A percentile compares a stretch with the other conserved stretches of the same genome.
Evolutionary conservation across 35 echinoderm and acorn worm genomes (phyloP).

Genomic region (Lytechinus pictus): DNA sequence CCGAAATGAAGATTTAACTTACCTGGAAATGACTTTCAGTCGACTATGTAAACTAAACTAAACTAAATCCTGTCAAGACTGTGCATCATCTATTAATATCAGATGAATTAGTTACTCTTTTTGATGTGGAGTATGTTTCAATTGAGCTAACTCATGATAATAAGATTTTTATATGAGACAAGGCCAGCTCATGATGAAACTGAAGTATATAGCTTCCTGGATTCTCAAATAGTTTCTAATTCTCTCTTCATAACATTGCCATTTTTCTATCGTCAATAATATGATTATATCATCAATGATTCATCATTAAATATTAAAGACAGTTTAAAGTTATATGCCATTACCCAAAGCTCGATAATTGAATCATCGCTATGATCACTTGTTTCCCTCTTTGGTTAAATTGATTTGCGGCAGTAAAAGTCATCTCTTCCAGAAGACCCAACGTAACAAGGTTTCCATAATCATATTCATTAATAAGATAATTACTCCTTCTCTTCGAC

Average conservation of each 20-base stretch:
- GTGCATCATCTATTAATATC: background rate
- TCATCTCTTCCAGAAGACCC: background rate
- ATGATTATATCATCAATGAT: slow-evolving; percentile 7
- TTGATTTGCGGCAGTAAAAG: slow-evolving; percentile 3
- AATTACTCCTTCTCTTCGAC: background rate
- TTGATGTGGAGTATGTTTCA: background rate
- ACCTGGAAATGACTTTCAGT: background rate
- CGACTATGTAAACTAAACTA: background rate
- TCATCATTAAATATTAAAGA: background rate
- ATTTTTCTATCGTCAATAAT: background rate
- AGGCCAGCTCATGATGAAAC: background rate
- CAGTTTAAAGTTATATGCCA: background rate
- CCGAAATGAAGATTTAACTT: too few relatives aligned
- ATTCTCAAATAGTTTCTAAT: background rate
- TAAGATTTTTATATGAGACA: background rate
- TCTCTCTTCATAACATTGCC: background rate
- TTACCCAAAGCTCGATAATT: background rate
- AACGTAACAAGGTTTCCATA: background rate
- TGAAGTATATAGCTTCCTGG: background rate
- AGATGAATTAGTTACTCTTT: background rate
- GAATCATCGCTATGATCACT: background rate
- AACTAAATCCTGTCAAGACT: too few relatives aligned
- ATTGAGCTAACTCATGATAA: background rate
- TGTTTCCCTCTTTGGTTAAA: background rate
- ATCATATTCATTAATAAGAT: background rate